Base-by-base conservation (phyloP, 2,888 invertebrate species). In the Brachyptera putata region DNA sequence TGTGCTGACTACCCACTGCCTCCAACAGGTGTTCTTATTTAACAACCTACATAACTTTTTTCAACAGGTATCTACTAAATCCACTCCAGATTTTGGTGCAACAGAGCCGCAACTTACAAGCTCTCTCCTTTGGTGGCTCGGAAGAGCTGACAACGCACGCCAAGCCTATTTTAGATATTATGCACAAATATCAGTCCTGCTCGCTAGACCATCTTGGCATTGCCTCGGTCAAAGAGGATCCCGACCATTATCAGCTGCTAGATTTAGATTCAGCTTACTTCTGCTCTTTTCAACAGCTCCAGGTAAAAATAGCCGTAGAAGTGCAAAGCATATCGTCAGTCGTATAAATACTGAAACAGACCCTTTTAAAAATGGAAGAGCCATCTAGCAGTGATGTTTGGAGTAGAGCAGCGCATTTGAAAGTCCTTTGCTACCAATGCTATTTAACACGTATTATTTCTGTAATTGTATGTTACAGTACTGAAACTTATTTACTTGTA, bases 161-260 rank as follows among this genome's bases (percentile, higher is more conserved):
- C 14, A 73, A 72, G 56, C 66, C 71, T 36, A 70, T 81, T 58
- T 67, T 82, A 30, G 70, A 74, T 36, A 69, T 74, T 3, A 70
- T 82, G 37, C 73, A 71, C 41, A 68, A 71, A 41, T 72, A 75
- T 66, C 80, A 81, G 58, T 71, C 84, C 49, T 77, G 79, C 66
- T 79, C 81, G 61, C 71, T 89, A 53, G 77, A 80, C 61, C 78
- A 81, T 64, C 76, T 89, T 43, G 85, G 86, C 67, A 74, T 89
- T 67, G 85, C 87, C 65, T 85, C 86, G 56, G 81, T 89, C 26
- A 88, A 87, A 73, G 85, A 85, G 71, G 84, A 87, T 76, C 85
- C 87, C 60, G 81, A 83, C 68, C 79, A 81, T 69, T 87, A 87
- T 74, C 78, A 80, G 56, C 74, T 80, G 50, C 72, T 78, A 26